Conservation (phyloP, 1,140 invertebrate genomes). For the Drosophila seguyi region DNA sequence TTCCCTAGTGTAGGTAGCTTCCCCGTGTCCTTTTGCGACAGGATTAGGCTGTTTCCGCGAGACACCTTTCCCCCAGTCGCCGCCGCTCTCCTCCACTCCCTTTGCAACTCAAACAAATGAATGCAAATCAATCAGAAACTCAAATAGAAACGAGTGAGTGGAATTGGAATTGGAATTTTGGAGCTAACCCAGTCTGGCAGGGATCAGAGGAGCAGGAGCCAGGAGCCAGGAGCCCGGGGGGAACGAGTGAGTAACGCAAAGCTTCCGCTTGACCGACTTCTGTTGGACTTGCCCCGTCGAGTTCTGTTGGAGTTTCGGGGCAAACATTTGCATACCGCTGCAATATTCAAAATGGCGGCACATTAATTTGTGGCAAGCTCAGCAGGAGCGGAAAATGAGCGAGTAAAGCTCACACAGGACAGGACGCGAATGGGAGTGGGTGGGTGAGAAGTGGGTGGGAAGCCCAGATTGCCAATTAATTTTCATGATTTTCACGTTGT, state of each 20-base stretch:
- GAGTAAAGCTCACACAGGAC: neutral
- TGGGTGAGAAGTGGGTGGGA: neutral
- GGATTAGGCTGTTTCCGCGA: neutral
- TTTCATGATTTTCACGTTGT: slow-evolving; percentile 60
- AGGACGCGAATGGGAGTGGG: neutral
- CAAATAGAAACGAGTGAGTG: slow-evolving; percentile 50
- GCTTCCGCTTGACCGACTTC: slow-evolving; percentile 62
- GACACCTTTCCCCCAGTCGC: too few relatives aligned
- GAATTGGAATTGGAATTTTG: slow-evolving; percentile 32
- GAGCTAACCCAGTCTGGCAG: neutral
- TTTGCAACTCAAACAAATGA: slow-evolving; percentile 31
- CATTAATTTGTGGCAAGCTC: slow-evolving; percentile 55
- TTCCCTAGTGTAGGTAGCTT: neutral
- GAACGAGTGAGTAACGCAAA: slow-evolving; percentile 16
- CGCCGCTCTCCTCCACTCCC: neutral
- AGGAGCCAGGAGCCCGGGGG: neutral
- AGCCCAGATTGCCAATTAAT: slow-evolving; percentile 70
- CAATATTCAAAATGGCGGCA: slow-evolving; percentile 46
- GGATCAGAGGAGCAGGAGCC: neutral
- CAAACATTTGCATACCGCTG: slow-evolving; percentile 61
- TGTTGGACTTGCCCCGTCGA: slow-evolving; percentile 39
- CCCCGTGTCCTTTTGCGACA: neutral
- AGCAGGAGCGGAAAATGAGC: slow-evolving; percentile 37
- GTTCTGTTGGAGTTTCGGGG: slow-evolving; percentile 32
- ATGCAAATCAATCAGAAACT: slow-evolving; percentile 70